phyloP scores from a whole-genome alignment of 2,888 invertebrate species.

The Sminthurides aquaticus region DNA sequence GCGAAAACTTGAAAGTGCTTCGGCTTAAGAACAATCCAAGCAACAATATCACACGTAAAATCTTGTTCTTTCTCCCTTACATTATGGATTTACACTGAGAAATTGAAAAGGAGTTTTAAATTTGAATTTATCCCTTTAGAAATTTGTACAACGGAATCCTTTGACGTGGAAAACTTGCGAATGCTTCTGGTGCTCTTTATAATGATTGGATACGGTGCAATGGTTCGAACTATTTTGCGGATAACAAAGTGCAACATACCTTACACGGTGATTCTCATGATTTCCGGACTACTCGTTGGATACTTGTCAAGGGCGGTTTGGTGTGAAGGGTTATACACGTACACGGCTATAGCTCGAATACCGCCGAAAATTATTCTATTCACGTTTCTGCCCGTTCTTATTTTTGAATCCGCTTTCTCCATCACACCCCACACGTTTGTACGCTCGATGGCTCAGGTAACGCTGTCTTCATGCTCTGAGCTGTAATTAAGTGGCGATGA shows the following conservation, averaged over 20 bases:
- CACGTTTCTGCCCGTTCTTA: constrained; percentile 39
- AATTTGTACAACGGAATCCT: no score
- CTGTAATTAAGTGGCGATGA: neutral
- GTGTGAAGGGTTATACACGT: constrained; percentile 26
- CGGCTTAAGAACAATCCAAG: no score
- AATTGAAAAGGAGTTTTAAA: no score
- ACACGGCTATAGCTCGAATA: constrained; percentile 30
- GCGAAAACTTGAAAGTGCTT: constrained; percentile 1
- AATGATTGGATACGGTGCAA: constrained; percentile 32
- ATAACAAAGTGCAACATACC: constrained; percentile 27
- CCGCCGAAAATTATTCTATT: constrained; percentile 30
- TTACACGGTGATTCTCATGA: constrained; percentile 40
- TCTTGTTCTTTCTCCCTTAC: no score
- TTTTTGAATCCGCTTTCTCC: constrained; percentile 41
- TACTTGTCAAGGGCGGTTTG: constrained; percentile 24
- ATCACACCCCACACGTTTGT: constrained; percentile 37
- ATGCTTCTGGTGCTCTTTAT: constrained; percentile 33
- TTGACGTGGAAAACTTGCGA: constrained; percentile 25
- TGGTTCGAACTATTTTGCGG: constrained; percentile 27
- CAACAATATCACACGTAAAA: no score
- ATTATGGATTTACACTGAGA: no score
- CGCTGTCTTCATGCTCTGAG: neutral
- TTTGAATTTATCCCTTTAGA: no score
- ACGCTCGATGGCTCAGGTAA: constrained; percentile 18
- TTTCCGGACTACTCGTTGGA: constrained; percentile 36